These are phyloP conservation scores for Agrochola macilenta DNA, from an alignment of 2,888 invertebrate genomes.

Conservation along the genomic window DNA sequence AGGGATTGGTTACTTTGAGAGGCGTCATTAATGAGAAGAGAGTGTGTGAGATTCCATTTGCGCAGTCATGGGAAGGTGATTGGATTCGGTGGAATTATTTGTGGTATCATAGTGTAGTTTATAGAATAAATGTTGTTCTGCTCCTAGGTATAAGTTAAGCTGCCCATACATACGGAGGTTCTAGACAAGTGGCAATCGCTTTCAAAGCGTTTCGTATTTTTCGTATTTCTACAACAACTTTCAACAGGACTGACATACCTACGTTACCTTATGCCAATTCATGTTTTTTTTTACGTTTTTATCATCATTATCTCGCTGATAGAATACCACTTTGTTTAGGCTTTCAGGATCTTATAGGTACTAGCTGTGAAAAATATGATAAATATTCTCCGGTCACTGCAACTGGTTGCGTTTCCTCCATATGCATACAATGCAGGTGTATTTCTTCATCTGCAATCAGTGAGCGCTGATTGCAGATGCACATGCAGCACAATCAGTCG, in stretches of 20 bases:
- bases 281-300: too few relatives aligned
- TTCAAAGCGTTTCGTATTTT: background rate
- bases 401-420: background rate
- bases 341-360: background rate
- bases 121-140: background rate
- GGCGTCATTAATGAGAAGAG: background rate
- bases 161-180: too few relatives aligned
- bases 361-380: background rate
- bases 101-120: too few relatives aligned
- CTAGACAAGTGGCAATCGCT: background rate
- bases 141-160: background rate
- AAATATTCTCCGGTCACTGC: background rate
- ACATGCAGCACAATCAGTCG: slow-evolving; percentile 27
- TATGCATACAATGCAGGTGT: background rate
- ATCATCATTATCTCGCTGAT: too few relatives aligned
- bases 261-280: background rate
- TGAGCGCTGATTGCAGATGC: too few relatives aligned
- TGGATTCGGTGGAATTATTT: background rate
- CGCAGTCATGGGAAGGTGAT: background rate
- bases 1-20: slow-evolving; percentile 12
- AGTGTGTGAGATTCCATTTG: background rate
- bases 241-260: background rate
- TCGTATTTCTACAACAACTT: background rate
- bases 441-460: slow-evolving; percentile 39
- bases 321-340: background rate